A percentile compares a stretch with the other conserved stretches of the same genome.
Conservation (phyloP, 35 echinoderm and acorn worm species). For the Strongylocentrotus purpuratus region DNA sequence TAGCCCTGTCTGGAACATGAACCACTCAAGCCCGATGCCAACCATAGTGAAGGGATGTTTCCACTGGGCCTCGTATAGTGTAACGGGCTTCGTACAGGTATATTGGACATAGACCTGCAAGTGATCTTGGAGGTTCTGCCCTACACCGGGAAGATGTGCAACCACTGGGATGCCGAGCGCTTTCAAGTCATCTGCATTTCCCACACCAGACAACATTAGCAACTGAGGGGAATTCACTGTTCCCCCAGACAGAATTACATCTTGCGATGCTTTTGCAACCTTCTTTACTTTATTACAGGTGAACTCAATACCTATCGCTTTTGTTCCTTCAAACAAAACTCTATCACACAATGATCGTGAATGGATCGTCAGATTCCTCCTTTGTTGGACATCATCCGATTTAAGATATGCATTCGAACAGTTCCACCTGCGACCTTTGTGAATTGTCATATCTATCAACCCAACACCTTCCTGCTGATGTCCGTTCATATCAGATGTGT, state of each 20-base stretch:
- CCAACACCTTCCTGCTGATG: constrained; percentile 96
- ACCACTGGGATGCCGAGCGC: constrained; percentile 76
- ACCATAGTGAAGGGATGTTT: constrained; percentile 92
- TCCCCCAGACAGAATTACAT: constrained; percentile 86
- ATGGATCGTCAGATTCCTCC: constrained; percentile 70
- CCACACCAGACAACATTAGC: constrained; percentile 90
- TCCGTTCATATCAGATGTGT: constrained; percentile 90
- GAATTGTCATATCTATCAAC: constrained; percentile 88
- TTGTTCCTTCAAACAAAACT: constrained; percentile 73
- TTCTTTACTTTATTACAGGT: constrained; percentile 37
- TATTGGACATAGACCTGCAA: constrained; percentile 91
- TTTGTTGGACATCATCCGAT: constrained; percentile 54
- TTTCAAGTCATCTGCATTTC: constrained; percentile 90
- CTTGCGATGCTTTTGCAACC: constrained; percentile 56
- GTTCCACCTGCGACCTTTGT: constrained; percentile 90
- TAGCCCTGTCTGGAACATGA: constrained; percentile 79
- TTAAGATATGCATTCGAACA: constrained; percentile 87
- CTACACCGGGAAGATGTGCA: constrained; percentile 88
- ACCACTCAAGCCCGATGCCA: constrained; percentile 90
- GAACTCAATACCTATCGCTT: too few species aligned
- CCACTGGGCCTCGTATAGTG: constrained; percentile 93
- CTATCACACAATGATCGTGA: constrained; percentile 60
- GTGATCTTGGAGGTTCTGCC: constrained; percentile 92
- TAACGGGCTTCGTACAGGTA: constrained; percentile 79
- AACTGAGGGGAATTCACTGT: constrained; percentile 90